phyloP scores from a whole-genome alignment of 2,113 vertebrate genomes.

The Benitochromis conjunctus region DNA sequence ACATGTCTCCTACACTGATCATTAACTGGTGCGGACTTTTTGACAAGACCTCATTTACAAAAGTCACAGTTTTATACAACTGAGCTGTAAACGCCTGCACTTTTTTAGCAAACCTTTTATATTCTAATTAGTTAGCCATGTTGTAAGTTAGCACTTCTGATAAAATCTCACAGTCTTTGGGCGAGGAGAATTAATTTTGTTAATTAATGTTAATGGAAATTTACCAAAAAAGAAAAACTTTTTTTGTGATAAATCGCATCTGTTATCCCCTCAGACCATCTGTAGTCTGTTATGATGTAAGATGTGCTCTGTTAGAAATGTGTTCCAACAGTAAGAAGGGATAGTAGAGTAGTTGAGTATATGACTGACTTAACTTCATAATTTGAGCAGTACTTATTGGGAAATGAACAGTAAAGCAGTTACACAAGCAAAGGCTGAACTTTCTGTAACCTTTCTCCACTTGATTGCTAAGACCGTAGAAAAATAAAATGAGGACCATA shows the following conservation, averaged over 20 bases:
- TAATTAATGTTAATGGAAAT: background rate
- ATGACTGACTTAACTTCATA: background rate
- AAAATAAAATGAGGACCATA: background rate
- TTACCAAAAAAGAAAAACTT: background rate
- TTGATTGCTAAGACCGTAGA: background rate
- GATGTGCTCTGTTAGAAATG: background rate
- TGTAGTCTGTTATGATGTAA: background rate
- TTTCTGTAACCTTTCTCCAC: background rate
- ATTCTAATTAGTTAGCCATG: background rate
- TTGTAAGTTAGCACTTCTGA: background rate
- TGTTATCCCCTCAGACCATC: background rate
- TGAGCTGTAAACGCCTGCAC: fast-evolving
- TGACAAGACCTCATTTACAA: background rate
- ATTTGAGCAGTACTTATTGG: background rate
- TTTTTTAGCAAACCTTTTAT: background rate
- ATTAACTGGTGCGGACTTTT: background rate
- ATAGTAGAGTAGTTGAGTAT: background rate
- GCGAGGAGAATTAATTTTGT: background rate
- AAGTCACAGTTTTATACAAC: background rate
- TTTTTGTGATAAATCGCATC: background rate
- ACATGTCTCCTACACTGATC: background rate
- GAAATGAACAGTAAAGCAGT: background rate
- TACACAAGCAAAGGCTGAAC: background rate
- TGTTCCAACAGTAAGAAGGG: background rate
- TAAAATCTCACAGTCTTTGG: background rate